A percentile compares a stretch with the other conserved stretches of the same genome.
Conservation (phyloP, 2,888 invertebrate species). For the Caenorhabditis virilis region DNA sequence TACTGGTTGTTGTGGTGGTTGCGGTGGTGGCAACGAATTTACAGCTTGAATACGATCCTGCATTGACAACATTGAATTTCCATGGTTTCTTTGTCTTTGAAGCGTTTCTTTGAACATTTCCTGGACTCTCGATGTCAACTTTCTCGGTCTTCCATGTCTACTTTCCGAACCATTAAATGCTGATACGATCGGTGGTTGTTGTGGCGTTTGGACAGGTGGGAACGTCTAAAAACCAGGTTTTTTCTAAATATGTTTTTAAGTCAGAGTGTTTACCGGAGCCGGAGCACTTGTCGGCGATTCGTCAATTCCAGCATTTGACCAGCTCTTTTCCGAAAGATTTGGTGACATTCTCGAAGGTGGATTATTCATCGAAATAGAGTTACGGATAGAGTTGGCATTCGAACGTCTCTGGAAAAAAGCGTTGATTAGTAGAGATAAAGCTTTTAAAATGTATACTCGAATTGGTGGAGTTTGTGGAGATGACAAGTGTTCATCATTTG, state of each 20-base stretch:
- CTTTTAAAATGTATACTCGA: slow-evolving; percentile 14
- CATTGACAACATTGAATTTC: slow-evolving; percentile 17
- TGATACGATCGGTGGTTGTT: slow-evolving; percentile 38
- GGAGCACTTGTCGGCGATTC: slow-evolving; percentile 29
- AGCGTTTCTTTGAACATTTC: slow-evolving; percentile 65
- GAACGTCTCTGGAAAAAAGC: slow-evolving; percentile 27
- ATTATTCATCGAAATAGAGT: slow-evolving; percentile 14
- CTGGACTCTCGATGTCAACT: slow-evolving; percentile 63
- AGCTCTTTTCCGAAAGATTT: slow-evolving; percentile 44
- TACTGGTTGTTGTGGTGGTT: slow-evolving; percentile 4
- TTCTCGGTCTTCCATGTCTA: slow-evolving; percentile 64
- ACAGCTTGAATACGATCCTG: slow-evolving; percentile 18
- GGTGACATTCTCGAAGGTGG: slow-evolving; percentile 23
- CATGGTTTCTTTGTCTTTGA: slow-evolving; percentile 43
- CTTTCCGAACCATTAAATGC: slow-evolving; percentile 59
- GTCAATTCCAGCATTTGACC: slow-evolving; percentile 26
- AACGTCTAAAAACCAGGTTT: too few species aligned
- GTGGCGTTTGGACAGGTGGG: slow-evolving; percentile 6
- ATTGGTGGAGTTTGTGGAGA: slow-evolving; percentile 8
- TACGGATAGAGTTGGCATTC: slow-evolving; percentile 25
- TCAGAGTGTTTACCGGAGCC: background rate
- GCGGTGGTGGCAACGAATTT: slow-evolving; percentile 5
- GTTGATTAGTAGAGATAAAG: too few species aligned
- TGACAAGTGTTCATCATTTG: slow-evolving; percentile 18
- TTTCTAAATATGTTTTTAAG: too few species aligned